Evolutionary conservation across 2,888 invertebrate genomes (phyloP).

Genomic region (Epirrhoe tristata): DNA sequence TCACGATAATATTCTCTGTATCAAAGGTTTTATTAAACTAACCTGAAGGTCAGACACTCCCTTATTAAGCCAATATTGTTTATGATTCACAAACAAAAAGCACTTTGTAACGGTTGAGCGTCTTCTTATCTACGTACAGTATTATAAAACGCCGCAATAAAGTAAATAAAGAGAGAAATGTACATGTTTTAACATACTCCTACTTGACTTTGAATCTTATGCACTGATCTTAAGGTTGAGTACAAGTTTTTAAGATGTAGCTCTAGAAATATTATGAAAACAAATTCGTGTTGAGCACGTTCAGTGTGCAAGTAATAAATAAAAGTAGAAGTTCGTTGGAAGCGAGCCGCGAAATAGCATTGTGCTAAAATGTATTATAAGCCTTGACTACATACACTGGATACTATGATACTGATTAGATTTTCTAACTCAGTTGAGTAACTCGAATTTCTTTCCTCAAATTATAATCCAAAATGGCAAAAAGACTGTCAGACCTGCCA

Average conservation of each 20-base stretch:
- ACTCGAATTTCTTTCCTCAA: no score
- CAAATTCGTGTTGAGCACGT: conserved; percentile 84
- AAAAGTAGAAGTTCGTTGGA: conserved; percentile 70
- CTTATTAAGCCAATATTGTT: conserved; percentile 50
- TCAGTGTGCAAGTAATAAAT: conserved; percentile 82
- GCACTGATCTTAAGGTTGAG: conserved; percentile 48
- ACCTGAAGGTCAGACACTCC: conserved; percentile 41
- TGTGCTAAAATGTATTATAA: conserved; percentile 70
- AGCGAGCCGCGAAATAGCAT: conserved; percentile 71
- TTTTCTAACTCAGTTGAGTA: not conserved
- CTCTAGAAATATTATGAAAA: conserved; percentile 83
- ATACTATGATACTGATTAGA: conserved; percentile 10
- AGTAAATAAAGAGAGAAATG: conserved; percentile 81
- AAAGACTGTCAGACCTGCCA: not conserved
- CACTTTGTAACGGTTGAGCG: conserved; percentile 72
- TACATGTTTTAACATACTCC: conserved; percentile 55
- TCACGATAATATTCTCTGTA: conserved; percentile 23
- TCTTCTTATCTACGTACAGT: conserved; percentile 80
- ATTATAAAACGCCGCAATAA: conserved; percentile 84
- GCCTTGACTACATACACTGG: conserved; percentile 13
- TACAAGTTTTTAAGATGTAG: conserved; percentile 62
- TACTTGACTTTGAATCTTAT: conserved; percentile 55
- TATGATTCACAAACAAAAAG: conserved; percentile 66
- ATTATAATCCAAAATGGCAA: not conserved
- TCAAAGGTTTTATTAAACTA: conserved; percentile 31